Evolutionary conservation across 2,113 vertebrate genomes (phyloP), one percentile per base, ranked within the genome.

Genomic region (Oophaga pumilio): DNA sequence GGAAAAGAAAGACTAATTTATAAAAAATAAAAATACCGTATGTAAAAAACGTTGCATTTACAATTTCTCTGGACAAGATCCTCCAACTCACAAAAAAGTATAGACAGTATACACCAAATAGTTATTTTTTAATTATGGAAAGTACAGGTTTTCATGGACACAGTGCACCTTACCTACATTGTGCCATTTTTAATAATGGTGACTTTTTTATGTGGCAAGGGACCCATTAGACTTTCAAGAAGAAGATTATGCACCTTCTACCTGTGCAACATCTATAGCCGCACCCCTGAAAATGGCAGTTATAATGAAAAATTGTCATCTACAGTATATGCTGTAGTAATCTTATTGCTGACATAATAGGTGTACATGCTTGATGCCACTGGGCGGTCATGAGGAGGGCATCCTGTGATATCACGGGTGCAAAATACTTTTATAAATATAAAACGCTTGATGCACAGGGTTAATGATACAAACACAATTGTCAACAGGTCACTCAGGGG

Each of bases 391-490:
- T 79, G 43, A 43, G 43, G 9, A 14, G 28, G n/a, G n/a, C 52
- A 82, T 26, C 22, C 24, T 66, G 33, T 60, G 80, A 82, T 82
- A 66, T 66, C 60, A 82, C 12, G 60, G 52, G n/a, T 50, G 33
- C 59, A 64, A 66, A 82, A 82, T 82, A 14, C 79, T 82, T 8
- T 24, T 62, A 50, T 50, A 82, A 66, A 82, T 68, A 82, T 68
- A 82, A 82, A 78, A 66, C 12, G 60, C 0, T 82, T 82, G 80
- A 82, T 22, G 60, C 33, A 82, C n/a, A 52, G 60, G 22, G 68
- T 82, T 82, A 82, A 82, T 82, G 80, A 82, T 82, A 52, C 60
- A 82, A 82, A 82, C 80, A 82, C 80, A 82, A 82, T 82, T 82
- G 80, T 77, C 57, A 85, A 76, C 57, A 76, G 57, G 53, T 85